Base-by-base conservation (phyloP, 2,113 vertebrate species). In the Catharus fuscescens region DNA sequence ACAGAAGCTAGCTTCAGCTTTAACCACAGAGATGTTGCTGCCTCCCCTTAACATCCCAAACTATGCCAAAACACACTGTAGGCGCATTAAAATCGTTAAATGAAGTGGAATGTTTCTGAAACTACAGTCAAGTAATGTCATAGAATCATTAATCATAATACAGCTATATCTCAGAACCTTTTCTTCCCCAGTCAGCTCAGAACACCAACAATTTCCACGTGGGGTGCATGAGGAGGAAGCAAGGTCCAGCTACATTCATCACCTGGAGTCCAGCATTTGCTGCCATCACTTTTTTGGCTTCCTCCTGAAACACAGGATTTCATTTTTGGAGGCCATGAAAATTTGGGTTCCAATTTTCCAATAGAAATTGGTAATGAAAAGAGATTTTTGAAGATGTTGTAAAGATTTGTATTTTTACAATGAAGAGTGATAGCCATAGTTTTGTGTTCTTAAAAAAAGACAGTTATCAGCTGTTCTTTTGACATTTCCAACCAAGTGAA, bases 51-150 rank as follows among this genome's bases (percentile, higher is more conserved):
- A 66, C 21, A 53, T 66, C 50, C 31, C 48, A 67, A 36, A 32
- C 60, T 31, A 18, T 95, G 90, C 92, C 91, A 95, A 90, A 89
- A 70, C 69, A 88, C n/a, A 48, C 82, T 89, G 66, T 69, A 71
- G 66, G 24, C 29, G 5, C 84, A 81, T 81, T 90, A 90, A 94
- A 94, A 78, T 77, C 26, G 45, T 76, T 20, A 70, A 56, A 44
- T 87, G 12, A 85, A 82, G 77, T 42, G 1, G 42, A 67, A 92
- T 66, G 32, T 85, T 74, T 60, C 29, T 86, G 52, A 76, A 91
- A 88, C 24, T 82, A 74, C 9, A 81, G 69, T 77, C 29, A 48
- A 79, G 71, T 59, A 71, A 70, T 80, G 52, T 21, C 24, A 66
- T 21, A 86, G 65, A 79, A 91, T 44, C 50, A 66, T 88, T 53